Conservation (phyloP, 2,113 vertebrate species). For the Paedocypris sp. region DNA sequence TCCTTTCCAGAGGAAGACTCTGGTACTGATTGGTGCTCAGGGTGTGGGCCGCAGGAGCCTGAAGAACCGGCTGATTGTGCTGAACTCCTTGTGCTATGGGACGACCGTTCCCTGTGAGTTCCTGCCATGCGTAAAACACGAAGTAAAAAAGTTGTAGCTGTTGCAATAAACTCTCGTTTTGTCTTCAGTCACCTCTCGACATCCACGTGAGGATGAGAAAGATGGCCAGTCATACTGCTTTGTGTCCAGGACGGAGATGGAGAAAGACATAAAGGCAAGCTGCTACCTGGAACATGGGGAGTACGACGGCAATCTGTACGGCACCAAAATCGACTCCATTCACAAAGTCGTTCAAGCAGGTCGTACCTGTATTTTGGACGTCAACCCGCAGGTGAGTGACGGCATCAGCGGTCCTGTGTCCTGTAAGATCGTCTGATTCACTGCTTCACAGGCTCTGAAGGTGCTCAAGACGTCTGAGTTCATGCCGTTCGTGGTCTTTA, state of each 20-base stretch:
- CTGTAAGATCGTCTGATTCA: too few relatives aligned
- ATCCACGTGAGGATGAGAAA: constrained; percentile 84
- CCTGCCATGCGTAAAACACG: neutral
- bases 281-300: constrained; percentile 92
- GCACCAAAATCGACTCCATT: constrained; percentile 96
- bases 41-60: constrained; percentile 92
- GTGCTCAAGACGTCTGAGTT: constrained; percentile 90
- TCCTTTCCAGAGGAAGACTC: constrained; percentile 92
- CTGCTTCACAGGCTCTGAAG: constrained; percentile 96
- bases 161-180: neutral
- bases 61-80: constrained; percentile 89
- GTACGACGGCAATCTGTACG: constrained; percentile 94
- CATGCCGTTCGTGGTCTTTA: constrained; percentile 96
- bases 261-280: constrained; percentile 83
- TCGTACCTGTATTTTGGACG: constrained; percentile 89
- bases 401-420: too few relatives aligned
- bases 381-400: constrained; percentile 86
- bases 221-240: constrained; percentile 91
- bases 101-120: constrained; percentile 96
- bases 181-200: constrained; percentile 81
- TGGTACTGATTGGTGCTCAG: constrained; percentile 93
- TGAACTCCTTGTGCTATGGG: constrained; percentile 85
- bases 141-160: too few relatives aligned
- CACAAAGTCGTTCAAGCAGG: constrained; percentile 83
- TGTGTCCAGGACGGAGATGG: constrained; percentile 81